phyloP scores from a whole-genome alignment of 2,888 invertebrate genomes.

The Tinea semifulvella region DNA sequence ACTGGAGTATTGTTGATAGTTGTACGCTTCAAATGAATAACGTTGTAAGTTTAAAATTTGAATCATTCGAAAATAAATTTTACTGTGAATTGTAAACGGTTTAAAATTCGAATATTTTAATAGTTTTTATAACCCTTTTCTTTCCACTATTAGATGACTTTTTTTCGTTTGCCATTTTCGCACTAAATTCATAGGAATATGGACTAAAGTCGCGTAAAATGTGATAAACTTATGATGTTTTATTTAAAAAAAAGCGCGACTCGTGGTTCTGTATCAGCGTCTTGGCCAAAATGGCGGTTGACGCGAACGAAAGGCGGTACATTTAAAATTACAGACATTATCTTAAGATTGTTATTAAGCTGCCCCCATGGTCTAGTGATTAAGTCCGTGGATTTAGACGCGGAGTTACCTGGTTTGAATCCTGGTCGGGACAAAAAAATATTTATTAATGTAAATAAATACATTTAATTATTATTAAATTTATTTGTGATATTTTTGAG shows the following conservation, averaged over 20 bases:
- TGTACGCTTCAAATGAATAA: constrained; percentile 23
- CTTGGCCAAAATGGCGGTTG: constrained; percentile 61
- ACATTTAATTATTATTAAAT: too few species aligned
- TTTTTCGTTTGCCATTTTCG: not conserved
- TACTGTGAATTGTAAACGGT: not conserved
- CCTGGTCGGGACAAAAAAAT: too few species aligned
- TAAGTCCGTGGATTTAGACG: too few species aligned
- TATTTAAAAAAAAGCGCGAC: constrained; percentile 48
- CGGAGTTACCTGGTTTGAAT: too few species aligned
- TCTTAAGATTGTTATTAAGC: too few species aligned
- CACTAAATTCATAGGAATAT: not conserved
- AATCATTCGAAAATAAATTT: not conserved
- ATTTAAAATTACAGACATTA: too few species aligned
- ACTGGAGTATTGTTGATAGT: constrained; percentile 58
- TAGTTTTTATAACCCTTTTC: not conserved
- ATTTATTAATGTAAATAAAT: too few species aligned
- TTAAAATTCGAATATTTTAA: not conserved
- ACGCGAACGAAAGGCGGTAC: not conserved
- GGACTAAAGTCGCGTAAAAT: not conserved
- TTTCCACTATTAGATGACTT: not conserved
- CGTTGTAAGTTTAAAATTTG: not conserved
- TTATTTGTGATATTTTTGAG: too few species aligned
- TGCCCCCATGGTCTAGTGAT: too few species aligned
- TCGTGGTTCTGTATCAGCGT: constrained; percentile 62
- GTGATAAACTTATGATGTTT: constrained; percentile 60